phyloP scores from a whole-genome alignment of 1,140 invertebrate genomes.

The Zaprionus lachaisei region DNA sequence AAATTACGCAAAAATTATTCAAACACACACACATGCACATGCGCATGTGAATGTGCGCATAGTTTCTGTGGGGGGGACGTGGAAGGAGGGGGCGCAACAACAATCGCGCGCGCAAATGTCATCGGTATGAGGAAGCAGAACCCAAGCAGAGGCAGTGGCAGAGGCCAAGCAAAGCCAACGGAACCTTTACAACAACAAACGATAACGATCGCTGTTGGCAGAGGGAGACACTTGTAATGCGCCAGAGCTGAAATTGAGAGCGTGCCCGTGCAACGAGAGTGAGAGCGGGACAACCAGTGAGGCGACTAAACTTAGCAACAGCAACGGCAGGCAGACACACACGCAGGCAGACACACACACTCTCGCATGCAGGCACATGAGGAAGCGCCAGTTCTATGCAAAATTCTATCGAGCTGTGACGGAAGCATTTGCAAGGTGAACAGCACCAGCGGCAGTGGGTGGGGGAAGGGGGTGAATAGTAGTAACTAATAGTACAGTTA shows the following conservation, averaged over 20 bases:
- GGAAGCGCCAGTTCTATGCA: slow-evolving; percentile 1
- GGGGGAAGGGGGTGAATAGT: not conserved
- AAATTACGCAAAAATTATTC: slow-evolving; percentile 39
- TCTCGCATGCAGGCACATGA: not conserved
- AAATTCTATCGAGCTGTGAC: slow-evolving; percentile 1
- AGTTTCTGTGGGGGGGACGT: not conserved
- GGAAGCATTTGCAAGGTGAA: slow-evolving; percentile 3
- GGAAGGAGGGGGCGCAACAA: not conserved
- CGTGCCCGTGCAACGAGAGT: not conserved
- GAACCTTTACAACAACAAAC: slow-evolving; percentile 36
- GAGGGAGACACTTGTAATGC: not conserved
- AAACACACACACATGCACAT: slow-evolving; percentile 8
- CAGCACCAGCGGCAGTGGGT: not conserved
- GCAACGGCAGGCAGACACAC: not conserved
- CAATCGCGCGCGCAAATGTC: slow-evolving; percentile 18
- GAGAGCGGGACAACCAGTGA: not conserved
- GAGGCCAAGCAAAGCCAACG: slow-evolving; percentile 21
- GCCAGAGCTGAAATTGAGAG: not conserved
- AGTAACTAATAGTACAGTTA: not conserved
- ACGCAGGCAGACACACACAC: not conserved
- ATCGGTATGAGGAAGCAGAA: slow-evolving; percentile 44
- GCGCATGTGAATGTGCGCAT: slow-evolving; percentile 14
- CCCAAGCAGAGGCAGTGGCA: slow-evolving; percentile 1
- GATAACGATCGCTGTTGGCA: not conserved
- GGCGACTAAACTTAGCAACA: not conserved